A percentile compares a stretch with the other conserved stretches of the same genome.
phyloP scores from a whole-genome alignment of 2,797 vertebrate species.

The Catamblyrhynchus diadema region DNA sequence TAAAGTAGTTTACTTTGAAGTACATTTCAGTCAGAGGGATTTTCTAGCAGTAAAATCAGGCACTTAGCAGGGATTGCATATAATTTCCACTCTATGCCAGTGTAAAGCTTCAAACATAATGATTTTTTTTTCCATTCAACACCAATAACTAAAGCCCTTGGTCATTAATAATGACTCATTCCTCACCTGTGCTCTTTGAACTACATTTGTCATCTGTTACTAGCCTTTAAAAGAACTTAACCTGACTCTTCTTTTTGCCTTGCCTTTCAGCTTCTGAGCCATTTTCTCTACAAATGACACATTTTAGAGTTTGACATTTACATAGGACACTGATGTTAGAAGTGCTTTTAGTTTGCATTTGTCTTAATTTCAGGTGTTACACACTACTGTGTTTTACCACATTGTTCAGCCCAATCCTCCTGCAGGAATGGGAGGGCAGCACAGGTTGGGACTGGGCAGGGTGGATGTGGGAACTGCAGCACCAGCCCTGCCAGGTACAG shows the following conservation, averaged over 20 bases:
- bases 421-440: not conserved
- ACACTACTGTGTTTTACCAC: not conserved
- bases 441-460: not conserved
- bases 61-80: conserved; percentile 65
- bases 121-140: conserved; percentile 42
- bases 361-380: not conserved
- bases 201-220: conserved; percentile 56
- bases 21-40: conserved; percentile 60
- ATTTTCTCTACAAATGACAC: conserved; percentile 16
- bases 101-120: conserved; percentile 43
- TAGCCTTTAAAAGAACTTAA: conserved; percentile 53
- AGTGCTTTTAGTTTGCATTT: not conserved
- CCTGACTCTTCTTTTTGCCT: conserved; percentile 30
- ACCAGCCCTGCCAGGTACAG: not conserved
- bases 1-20: conserved; percentile 54
- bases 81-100: conserved; percentile 45
- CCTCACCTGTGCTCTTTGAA: conserved; percentile 49
- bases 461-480: not conserved
- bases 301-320: conserved; percentile 55
- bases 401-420: not conserved
- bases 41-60: conserved; percentile 61
- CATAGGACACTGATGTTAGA: not conserved
- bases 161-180: conserved; percentile 56
- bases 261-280: conserved; percentile 33
- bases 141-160: conserved; percentile 25